Evolutionary conservation across 2,888 invertebrate species (phyloP), one percentile per base, ranked within the genome.

Genomic region (Eustalomyia histrio): DNA sequence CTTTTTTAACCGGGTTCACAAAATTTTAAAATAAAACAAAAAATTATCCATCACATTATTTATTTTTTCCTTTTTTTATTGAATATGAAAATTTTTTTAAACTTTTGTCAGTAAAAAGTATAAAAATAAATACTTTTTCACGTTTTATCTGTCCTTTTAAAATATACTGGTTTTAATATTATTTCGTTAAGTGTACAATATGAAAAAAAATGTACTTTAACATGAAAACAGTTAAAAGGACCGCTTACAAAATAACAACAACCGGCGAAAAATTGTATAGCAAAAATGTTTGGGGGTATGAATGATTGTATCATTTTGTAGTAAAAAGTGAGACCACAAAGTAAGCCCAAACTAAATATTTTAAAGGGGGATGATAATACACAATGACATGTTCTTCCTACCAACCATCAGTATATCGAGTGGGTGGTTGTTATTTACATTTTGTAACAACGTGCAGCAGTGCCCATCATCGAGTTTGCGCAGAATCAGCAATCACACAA

Each of bases 361-460:
- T 21, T 8, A 33, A 61, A 80, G 61, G 47, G 78, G 75, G 75
- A 61, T 67, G 71, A 53, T 50, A 6, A 29, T 7, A 29, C 7
- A 57, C 4, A 80, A 10, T 10, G 12, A 29, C 18, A 16, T 29
- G 29, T 29, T 6, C 21, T 50, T 43, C 24, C 63, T 47, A 47
- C 9, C 50, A 24, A 24, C 18, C 21, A 18, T 2, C 58, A 35
- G 8, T 12, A 6, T 33, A 39, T 10, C 33, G 43, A 69, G 64
- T 64, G 72, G 73, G 80, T 80, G 80, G 76, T 80, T 76, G 80
- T 64, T 80, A 73, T 76, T 76, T 73, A 69, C 53, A 64, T 69
- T 73, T 69, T 58, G 68, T 64, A 71, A 73, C 68, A 80, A 80
- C 76, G 73, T 80, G 76, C 73, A 39, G 35, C n/a, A 52, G 63